These are phyloP conservation scores for Leucopsar rothschildi DNA, from an alignment of 2,113 vertebrate species.

Conservation along the genomic window DNA sequence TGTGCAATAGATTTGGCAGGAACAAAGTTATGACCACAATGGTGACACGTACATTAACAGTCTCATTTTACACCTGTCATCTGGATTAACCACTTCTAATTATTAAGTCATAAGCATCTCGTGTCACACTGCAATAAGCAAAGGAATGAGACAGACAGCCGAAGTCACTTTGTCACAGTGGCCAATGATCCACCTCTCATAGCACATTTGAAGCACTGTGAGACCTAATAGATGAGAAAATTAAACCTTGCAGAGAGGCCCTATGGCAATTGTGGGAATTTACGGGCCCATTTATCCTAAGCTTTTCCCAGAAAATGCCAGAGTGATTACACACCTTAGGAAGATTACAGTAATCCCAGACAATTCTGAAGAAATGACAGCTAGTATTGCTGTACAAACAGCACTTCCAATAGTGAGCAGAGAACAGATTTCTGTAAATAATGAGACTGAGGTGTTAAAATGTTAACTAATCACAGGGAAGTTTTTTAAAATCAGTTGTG, in stretches of 20 bases:
- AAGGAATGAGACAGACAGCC: neutral
- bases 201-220: neutral
- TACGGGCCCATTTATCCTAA: neutral
- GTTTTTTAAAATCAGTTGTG: neutral
- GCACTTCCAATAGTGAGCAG: neutral
- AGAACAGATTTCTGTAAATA: conserved; percentile 7
- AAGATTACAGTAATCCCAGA: neutral
- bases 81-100: neutral
- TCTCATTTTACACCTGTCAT: neutral
- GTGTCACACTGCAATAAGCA: neutral
- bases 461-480: neutral
- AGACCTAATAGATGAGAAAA: neutral
- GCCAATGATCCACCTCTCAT: neutral
- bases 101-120: neutral
- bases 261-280: neutral
- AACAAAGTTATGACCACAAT: neutral
- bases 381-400: neutral
- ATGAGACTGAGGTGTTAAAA: neutral
- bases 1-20: neutral
- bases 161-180: neutral
- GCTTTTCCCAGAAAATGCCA: neutral
- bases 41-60: neutral
- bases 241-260: neutral
- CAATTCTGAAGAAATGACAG: neutral
- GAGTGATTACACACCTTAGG: neutral